A percentile compares a stretch with the other conserved stretches of the same genome.
Evolutionary conservation across 2,797 vertebrate species (phyloP).

Genomic region (Pempheris klunzingeri): DNA sequence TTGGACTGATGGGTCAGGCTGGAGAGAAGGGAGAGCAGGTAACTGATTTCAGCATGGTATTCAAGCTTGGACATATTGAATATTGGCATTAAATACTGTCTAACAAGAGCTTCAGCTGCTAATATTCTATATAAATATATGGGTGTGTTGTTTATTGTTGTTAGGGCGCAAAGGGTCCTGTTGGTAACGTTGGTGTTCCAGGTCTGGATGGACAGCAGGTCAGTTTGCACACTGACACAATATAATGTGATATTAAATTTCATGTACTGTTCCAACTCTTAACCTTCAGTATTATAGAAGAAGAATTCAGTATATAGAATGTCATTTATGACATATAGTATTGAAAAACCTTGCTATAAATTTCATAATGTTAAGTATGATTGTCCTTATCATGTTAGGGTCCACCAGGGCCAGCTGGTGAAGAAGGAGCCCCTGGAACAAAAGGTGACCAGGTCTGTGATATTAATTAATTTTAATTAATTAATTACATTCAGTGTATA

Average conservation of each 20-base stretch:
- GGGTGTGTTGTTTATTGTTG: neutral
- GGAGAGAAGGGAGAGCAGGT: constrained; percentile 88
- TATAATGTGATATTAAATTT: neutral
- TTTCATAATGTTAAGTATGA: neutral
- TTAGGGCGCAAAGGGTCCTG: constrained; percentile 81
- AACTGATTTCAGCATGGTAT: constrained; percentile 18
- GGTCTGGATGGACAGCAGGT: constrained; percentile 89
- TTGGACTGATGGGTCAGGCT: constrained; percentile 72
- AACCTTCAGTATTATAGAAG: neutral
- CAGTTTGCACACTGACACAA: constrained; percentile 28
- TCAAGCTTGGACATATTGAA: neutral
- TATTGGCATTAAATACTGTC: neutral
- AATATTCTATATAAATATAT: no score
- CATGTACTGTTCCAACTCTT: neutral
- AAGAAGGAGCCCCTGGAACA: constrained; percentile 79
- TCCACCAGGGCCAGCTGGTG: constrained; percentile 75
- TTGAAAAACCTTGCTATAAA: neutral
- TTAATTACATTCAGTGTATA: no score
- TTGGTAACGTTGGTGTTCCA: constrained; percentile 73
- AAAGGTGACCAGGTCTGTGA: constrained; percentile 86
- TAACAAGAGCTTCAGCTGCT: no score
- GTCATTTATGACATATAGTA: neutral
- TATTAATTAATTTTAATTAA: no score
- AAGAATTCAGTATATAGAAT: no score
- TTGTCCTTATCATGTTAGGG: constrained; percentile 78